Conservation (phyloP, 2,113 vertebrate genomes). For the Gopherus evgoodei region DNA sequence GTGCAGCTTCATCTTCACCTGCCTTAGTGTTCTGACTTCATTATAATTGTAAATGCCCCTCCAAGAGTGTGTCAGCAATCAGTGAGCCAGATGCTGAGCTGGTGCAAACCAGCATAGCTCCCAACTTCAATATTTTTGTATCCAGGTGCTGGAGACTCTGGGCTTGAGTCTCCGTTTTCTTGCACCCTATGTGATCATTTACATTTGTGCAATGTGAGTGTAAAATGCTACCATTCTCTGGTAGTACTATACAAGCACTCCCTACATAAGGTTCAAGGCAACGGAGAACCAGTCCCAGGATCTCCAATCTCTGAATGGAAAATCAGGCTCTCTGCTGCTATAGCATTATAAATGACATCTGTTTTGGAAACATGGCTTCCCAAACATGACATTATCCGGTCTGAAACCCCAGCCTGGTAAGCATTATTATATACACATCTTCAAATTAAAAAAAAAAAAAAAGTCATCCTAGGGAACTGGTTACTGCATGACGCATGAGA, state of each 20-base stretch:
- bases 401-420: background rate
- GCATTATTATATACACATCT: background rate
- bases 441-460: background rate
- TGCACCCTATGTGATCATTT: background rate
- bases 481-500: conserved; percentile 30
- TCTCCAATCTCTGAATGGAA: background rate
- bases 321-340: background rate
- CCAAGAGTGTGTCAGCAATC: fast-evolving
- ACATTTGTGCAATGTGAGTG: background rate
- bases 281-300: background rate
- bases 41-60: background rate
- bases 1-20: background rate
- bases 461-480: background rate
- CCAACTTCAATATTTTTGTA: background rate
- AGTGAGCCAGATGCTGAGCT: background rate
- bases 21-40: background rate
- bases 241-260: background rate
- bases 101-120: background rate
- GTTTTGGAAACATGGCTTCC: background rate
- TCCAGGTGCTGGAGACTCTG: background rate
- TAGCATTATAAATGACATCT: background rate
- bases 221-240: fast-evolving
- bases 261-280: background rate
- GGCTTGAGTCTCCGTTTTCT: background rate
- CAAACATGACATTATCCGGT: background rate